Evolutionary conservation across 2,113 vertebrate genomes (phyloP).

Genomic region (Microcebus lehilahytsara): DNA sequence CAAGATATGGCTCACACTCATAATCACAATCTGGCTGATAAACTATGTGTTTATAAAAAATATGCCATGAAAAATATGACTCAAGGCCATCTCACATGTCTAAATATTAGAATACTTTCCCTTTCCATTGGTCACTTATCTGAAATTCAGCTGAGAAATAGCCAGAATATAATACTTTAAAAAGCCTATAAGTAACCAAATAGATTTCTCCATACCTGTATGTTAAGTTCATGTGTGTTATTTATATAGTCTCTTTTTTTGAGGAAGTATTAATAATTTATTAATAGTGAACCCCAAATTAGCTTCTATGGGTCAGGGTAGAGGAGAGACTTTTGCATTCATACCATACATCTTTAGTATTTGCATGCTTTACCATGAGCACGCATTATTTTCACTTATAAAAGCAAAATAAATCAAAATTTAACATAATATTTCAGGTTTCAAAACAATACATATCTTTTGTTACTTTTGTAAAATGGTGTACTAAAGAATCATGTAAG

Average conservation of each 20-base stretch:
- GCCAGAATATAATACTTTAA: neutral
- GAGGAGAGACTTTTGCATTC: neutral
- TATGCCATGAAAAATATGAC: neutral
- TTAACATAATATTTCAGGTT: neutral
- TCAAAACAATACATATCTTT: neutral
- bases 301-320: neutral
- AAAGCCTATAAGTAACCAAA: neutral
- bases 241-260: neutral
- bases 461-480: neutral
- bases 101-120: neutral
- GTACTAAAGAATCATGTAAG: neutral
- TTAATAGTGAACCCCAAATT: neutral
- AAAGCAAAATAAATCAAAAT: slow-evolving; percentile 7
- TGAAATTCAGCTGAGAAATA: neutral
- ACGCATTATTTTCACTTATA: neutral
- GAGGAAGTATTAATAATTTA: neutral
- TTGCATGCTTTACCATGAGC: neutral
- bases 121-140: neutral
- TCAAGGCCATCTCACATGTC: neutral
- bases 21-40: neutral
- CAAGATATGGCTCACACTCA: neutral
- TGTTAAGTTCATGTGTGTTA: neutral
- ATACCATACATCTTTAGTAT: neutral
- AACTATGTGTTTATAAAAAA: neutral
- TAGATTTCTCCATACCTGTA: neutral